These are phyloP conservation scores for Sus scrofa DNA, from an alignment of 2,113 vertebrate genomes.

Conservation along the genomic window T2T-Sscrofa CM000826.6:96997501-96998000, in stretches of 20 bases:
- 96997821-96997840: background rate
- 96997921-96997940: background rate
- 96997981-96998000: slow-evolving; percentile 30
- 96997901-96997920: background rate
- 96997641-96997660: slow-evolving; percentile 28
- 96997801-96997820: background rate
- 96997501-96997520: slow-evolving; percentile 33
- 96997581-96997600: background rate
- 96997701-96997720: background rate
- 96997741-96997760: background rate
- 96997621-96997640: background rate
- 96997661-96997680: background rate
- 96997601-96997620: background rate
- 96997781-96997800: background rate
- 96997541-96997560: background rate
- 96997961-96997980: background rate
- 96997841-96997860: background rate
- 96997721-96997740: background rate
- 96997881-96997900: background rate
- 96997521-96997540: background rate
- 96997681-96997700: background rate
- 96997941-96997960: background rate
- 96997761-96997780: background rate
- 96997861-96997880: background rate
- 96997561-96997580: slow-evolving; percentile 8